Evolutionary conservation across 2,888 invertebrate species (phyloP).

Genomic region (Hyles lineata): DNA sequence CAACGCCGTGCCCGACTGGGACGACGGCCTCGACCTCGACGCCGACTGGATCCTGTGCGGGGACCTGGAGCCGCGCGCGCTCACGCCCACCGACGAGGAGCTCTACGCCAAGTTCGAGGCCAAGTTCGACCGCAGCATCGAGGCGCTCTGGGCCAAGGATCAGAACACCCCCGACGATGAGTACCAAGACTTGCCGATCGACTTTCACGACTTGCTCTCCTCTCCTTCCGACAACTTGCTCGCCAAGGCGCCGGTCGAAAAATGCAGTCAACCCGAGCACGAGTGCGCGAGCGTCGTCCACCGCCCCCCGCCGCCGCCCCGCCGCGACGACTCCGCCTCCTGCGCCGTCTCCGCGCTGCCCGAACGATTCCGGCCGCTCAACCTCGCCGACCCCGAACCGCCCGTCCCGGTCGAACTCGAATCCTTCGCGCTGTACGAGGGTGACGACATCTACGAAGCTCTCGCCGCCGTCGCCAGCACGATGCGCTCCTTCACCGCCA

Average conservation of each 20-base stretch:
- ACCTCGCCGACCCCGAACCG: constrained; percentile 52
- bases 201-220: constrained; percentile 84
- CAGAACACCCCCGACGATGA: constrained; percentile 82
- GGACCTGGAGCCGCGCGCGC: constrained; percentile 60
- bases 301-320: constrained; percentile 49
- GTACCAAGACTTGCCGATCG: constrained; percentile 86
- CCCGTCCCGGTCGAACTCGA: constrained; percentile 55
- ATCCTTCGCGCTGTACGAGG: constrained; percentile 69
- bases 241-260: constrained; percentile 71
- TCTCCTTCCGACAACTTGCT: constrained; percentile 83
- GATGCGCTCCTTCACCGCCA: constrained; percentile 82
- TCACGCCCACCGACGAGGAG: constrained; percentile 77
- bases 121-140: constrained; percentile 88
- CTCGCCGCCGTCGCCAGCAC: constrained; percentile 68
- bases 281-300: constrained; percentile 71
- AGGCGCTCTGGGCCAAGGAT: constrained; percentile 87
- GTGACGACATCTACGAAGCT: constrained; percentile 72
- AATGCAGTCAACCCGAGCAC: constrained; percentile 65
- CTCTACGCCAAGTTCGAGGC: constrained; percentile 86
- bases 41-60: constrained; percentile 69
- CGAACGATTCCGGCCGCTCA: constrained; percentile 63
- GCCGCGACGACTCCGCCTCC: constrained; percentile 56
- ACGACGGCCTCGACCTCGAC: constrained; percentile 65
- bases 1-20: constrained; percentile 71
- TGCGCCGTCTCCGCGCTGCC: constrained; percentile 60